Base-by-base conservation (phyloP, 2,113 vertebrate species). In the Arenaria interpres region DNA sequence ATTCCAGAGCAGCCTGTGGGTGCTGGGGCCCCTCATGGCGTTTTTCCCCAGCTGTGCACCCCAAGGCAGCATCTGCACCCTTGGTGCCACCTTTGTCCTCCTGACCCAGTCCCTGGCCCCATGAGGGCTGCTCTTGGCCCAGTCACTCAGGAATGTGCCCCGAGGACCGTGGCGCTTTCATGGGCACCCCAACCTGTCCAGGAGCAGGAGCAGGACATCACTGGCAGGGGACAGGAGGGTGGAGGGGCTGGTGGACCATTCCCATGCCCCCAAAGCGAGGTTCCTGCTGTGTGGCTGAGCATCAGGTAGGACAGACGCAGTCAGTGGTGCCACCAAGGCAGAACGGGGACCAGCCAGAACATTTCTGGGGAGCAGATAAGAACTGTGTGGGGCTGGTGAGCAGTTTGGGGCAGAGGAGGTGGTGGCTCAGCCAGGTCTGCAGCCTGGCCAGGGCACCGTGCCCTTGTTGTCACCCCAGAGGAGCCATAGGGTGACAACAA, bases 131-230 rank as follows among this genome's bases (percentile, higher is more conserved):
- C 72, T 74, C 51, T 60, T 0, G 1, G 19, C 45, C 32, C 10
- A 3, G 4, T 78, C 68, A 67, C 23, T 83, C 1, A 15, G 67
- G 67, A 90, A 66, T 69, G 71, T 85, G 59, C 45, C 48, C 62
- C 7, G 10, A 82, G 50, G 60, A 30, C 71, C 3, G 1, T 1
- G 5, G 16, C 1, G 10, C 63, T 71, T 28, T 45, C 72, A 32
- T 0, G 2, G 23, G 20, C 16, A 33, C 48, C 22, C 24, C 23
- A 23, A 14, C 0, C 1, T 68, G 20, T 28, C 45, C 1, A 1
- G 23, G 45, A 66, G 28, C 25, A 30, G 67, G 18, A 79, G 19
- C 37, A 69, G 17, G 19, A 24, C 1, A 4, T 33, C 24, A 17
- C 20, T 0, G 0, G 50, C 60, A 48, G 66, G 53, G 43, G 57